Percentiles rank a stretch among this genome's conserved stretches.
Evolutionary conservation across 2,113 vertebrate species (phyloP).

Genomic region (Tringa solitaria): DNA sequence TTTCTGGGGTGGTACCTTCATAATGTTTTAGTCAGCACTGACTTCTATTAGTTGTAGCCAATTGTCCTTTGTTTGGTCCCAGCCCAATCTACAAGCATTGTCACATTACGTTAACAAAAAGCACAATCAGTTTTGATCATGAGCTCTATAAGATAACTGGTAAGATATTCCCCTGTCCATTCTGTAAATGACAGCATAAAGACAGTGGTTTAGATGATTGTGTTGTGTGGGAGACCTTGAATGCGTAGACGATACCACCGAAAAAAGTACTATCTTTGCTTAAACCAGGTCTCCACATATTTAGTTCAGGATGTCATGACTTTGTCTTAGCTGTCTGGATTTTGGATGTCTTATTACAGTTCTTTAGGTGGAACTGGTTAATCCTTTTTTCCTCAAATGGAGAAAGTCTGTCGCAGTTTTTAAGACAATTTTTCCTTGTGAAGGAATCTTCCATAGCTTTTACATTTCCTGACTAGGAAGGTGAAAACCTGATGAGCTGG

Average conservation of each 20-base stretch:
- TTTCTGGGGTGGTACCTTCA: not conserved
- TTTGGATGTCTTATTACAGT: not conserved
- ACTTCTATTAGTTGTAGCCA: not conserved
- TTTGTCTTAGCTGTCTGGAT: not conserved
- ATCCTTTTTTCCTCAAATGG: not conserved
- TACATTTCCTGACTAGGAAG: not conserved
- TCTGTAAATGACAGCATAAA: not conserved
- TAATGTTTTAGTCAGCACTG: not conserved
- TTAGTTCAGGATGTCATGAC: not conserved
- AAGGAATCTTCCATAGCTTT: not conserved
- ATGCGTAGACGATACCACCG: not conserved
- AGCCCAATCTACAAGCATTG: not conserved
- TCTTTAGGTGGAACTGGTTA: not conserved
- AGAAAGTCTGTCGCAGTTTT: not conserved
- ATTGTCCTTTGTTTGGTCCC: not conserved
- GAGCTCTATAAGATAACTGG: not conserved
- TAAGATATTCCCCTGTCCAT: not conserved
- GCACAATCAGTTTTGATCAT: not conserved
- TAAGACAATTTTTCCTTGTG: not conserved
- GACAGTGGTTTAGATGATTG: not conserved
- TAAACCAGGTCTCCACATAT: not conserved
- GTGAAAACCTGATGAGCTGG: not conserved
- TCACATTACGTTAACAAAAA: not conserved
- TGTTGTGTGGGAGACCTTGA: not conserved
- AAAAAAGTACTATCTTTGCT: not conserved